Percentiles rank a stretch among this genome's conserved stretches.
Conservation (phyloP, 2,797 vertebrate species). For the Bufotes viridis region DNA sequence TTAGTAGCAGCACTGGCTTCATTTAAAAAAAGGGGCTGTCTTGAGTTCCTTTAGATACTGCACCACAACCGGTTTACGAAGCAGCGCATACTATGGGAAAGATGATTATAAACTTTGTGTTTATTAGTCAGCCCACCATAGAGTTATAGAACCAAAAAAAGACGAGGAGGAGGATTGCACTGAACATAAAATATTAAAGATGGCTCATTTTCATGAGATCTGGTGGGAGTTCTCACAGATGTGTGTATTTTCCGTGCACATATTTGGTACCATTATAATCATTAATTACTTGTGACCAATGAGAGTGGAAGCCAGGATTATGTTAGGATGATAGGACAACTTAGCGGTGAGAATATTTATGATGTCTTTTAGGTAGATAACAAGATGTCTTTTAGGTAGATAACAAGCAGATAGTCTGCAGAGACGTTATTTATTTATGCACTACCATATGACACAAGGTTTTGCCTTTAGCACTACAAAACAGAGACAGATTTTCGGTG, state of each 20-base stretch:
- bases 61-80: no score
- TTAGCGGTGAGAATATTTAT: slow-evolving; percentile 58
- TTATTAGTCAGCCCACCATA: neutral
- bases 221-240: slow-evolving; percentile 78
- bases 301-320: slow-evolving; percentile 71
- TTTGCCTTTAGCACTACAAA: slow-evolving; percentile 70
- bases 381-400: slow-evolving; percentile 66
- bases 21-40: no score
- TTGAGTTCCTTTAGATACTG: no score
- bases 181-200: slow-evolving; percentile 79
- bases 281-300: slow-evolving; percentile 74
- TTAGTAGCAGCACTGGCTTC: no score
- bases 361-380: slow-evolving; percentile 64
- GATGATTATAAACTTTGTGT: no score
- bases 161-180: slow-evolving; percentile 71
- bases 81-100: no score
- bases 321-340: slow-evolving; percentile 68
- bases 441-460: slow-evolving; percentile 68
- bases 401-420: slow-evolving; percentile 66
- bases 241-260: slow-evolving; percentile 65
- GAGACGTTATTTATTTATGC: slow-evolving; percentile 72
- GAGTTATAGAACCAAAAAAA: neutral
- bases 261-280: slow-evolving; percentile 67
- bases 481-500: slow-evolving; percentile 61
- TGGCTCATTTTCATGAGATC: slow-evolving; percentile 75